phyloP scores from a whole-genome alignment of 2,113 vertebrate genomes.

The Gobiocypris rarus region DNA sequence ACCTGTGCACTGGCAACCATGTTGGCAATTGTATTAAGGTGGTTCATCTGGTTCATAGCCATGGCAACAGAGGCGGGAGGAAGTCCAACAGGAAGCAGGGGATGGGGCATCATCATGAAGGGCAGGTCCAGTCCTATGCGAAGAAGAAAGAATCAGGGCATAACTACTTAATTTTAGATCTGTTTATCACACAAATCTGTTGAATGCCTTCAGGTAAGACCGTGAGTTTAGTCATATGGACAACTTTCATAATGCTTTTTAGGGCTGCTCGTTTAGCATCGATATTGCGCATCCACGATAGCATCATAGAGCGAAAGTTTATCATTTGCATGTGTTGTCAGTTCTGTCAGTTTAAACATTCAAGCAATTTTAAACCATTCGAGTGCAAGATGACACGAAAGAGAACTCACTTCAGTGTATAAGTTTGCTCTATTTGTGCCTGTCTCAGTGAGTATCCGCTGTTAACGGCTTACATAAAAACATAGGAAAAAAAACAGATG shows the following conservation, averaged over 20 bases:
- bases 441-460: no score
- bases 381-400: no score
- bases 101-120: conserved; percentile 97
- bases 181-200: not conserved
- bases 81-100: conserved; percentile 87
- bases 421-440: no score
- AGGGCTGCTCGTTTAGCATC: no score
- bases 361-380: no score
- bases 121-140: conserved; percentile 89
- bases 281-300: no score
- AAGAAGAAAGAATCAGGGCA: conserved; percentile 37
- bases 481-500: no score
- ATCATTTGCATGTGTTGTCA: no score
- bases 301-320: no score
- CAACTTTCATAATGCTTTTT: not conserved
- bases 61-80: conserved; percentile 94
- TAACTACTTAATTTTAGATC: not conserved
- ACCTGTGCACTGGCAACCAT: conserved; percentile 90
- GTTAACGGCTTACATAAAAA: no score
- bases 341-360: no score
- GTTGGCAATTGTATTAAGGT: conserved; percentile 94
- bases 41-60: conserved; percentile 99
- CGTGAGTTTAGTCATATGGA: not conserved
- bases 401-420: no score
- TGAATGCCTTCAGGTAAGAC: not conserved